Evolutionary conservation across 2,888 invertebrate species (phyloP), one percentile per base, ranked within the genome.

Genomic region (Eupsilia transversa): DNA sequence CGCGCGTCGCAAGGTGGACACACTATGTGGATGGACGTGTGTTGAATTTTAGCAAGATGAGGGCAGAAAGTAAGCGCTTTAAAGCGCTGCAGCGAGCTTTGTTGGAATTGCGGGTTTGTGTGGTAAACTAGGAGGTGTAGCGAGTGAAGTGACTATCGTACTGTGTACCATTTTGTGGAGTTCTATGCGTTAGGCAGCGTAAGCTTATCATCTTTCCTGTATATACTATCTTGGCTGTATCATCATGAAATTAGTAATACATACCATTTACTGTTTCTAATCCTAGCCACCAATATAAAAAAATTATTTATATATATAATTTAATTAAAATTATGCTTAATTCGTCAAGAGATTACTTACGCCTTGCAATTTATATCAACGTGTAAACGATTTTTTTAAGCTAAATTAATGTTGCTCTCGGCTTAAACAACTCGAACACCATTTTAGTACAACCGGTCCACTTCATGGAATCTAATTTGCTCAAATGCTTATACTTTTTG

Each of bases 1-100:
- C 94, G 89, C 89, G 91, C 91, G 91, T 90, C 89, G 91, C 89
- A 91, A 93, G 94, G 94, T 93, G 94, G 94, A 94, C 94, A 92
- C 90, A 89, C 89, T 90, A 92, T 91, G 93, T 92, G 80, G 80
- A 92, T 86, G 88, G 82, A 94, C 94, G 94, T 94, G 94, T 89
- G 86, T 80, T 79, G 93, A 93, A 91, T 94, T 82, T 84, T 85
- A 88, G 87, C 81, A 38, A 56, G 69, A 78, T 74, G 56, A 72
- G 89, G 92, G 89, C 86, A 89, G 67, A 74, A 88, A 83, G 83
- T 56, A 27, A 80, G 89, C 89, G 88, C 54, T 69, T 68, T 72
- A 56, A 65, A 60, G 38, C 74, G 72, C 71, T 9, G 38, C 54
- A 66, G 71, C 74, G 69, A 61, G 41, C 52, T 69, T 66, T 67